Conservation (phyloP, 2,888 invertebrate species). For the Folsomia manolachei region DNA sequence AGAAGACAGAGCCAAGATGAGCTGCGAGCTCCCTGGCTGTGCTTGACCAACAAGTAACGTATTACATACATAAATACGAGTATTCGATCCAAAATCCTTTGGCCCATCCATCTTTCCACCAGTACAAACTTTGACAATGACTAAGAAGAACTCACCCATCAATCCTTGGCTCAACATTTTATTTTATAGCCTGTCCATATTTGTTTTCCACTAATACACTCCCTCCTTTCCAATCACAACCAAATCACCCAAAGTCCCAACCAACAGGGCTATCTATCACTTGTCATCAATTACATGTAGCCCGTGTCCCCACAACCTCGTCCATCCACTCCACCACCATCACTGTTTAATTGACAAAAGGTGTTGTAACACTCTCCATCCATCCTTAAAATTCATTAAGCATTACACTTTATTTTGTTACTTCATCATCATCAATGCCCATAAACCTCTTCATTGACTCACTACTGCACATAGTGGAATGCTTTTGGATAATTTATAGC, state of each 20-base stretch:
- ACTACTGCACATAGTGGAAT: slow-evolving; percentile 2
- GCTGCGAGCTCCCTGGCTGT: slow-evolving; percentile 12
- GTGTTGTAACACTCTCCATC: slow-evolving; percentile 15
- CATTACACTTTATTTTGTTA: slow-evolving; percentile 4
- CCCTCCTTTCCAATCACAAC: slow-evolving; percentile 17
- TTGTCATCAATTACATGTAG: slow-evolving; percentile 22
- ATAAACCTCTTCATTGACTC: slow-evolving; percentile 5
- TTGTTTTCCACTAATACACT: slow-evolving; percentile 21
- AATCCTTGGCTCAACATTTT: slow-evolving; percentile 8
- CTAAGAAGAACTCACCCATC: slow-evolving; percentile 11
- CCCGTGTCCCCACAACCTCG: slow-evolving; percentile 1
- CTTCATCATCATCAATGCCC: slow-evolving; percentile 2
- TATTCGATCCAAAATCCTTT: too few relatives aligned
- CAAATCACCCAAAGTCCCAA: slow-evolving; percentile 6
- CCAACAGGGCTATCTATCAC: slow-evolving; percentile 14
- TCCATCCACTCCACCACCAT: neutral
- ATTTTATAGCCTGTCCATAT: slow-evolving; percentile 19
- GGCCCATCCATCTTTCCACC: slow-evolving; percentile 16
- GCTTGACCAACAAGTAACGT: slow-evolving; percentile 14
- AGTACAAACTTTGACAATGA: slow-evolving; percentile 17
- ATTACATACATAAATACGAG: too few relatives aligned
- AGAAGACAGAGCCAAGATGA: too few relatives aligned
- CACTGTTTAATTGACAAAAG: slow-evolving; percentile 17
- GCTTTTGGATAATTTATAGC: slow-evolving; percentile 1
- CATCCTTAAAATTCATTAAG: slow-evolving; percentile 2